Percentiles rank a stretch among this genome's conserved stretches.
Evolutionary conservation across 2,888 invertebrate species (phyloP).

Genomic region (Rhagonycha fulva): DNA sequence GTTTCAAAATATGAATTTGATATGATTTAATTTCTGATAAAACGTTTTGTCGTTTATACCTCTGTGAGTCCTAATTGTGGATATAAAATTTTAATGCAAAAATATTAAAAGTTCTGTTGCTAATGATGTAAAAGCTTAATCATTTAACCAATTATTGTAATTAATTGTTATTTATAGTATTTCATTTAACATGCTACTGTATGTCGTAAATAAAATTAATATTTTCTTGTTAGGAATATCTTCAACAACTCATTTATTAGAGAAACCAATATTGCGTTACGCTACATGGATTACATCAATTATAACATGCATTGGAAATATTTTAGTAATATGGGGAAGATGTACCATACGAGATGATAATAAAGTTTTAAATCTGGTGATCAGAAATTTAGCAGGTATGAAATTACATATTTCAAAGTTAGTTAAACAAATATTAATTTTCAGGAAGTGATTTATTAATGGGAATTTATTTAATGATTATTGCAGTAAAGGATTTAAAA

Average conservation of each 20-base stretch:
- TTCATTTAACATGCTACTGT: too few relatives aligned
- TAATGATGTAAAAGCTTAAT: too few relatives aligned
- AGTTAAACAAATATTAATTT: slow-evolving; percentile 30
- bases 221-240: slow-evolving; percentile 57
- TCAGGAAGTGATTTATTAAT: slow-evolving; percentile 68
- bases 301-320: slow-evolving; percentile 65
- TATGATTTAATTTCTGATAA: too few relatives aligned
- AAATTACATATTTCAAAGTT: neutral
- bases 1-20: too few relatives aligned
- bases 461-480: slow-evolving; percentile 68
- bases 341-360: slow-evolving; percentile 65
- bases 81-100: too few relatives aligned
- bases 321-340: slow-evolving; percentile 65
- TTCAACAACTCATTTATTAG: slow-evolving; percentile 62
- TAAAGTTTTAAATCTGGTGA: slow-evolving; percentile 64
- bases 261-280: slow-evolving; percentile 61
- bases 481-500: slow-evolving; percentile 64
- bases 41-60: too few relatives aligned
- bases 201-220: neutral
- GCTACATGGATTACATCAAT: slow-evolving; percentile 67
- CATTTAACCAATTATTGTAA: too few relatives aligned
- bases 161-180: too few relatives aligned
- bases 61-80: too few relatives aligned
- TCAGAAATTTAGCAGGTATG: slow-evolving; percentile 66
- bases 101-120: too few relatives aligned